Evolutionary conservation across 2,888 invertebrate species (phyloP), one percentile per base, ranked within the genome.

Genomic region (Scaptomyza cyrtandrae): DNA sequence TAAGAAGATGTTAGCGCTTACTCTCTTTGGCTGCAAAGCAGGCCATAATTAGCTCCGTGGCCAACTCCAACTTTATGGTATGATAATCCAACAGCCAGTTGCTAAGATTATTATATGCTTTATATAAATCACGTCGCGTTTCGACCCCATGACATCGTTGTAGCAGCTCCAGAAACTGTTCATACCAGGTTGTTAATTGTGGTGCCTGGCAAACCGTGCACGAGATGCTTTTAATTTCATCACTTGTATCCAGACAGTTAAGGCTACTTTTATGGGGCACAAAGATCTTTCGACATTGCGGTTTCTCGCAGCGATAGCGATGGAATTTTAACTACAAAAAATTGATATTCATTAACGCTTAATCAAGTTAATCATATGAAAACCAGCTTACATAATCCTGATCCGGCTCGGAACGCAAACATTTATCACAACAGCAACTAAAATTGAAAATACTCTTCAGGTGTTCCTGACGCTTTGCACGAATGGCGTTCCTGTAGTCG

Each of bases 401-500:
- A 62, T 91, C 88, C 0, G 75, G 70, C 10, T 70, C 14, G 1
- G 6, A 0, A 0, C 50, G 59, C 0, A 14, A 84, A 90, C 98
- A 98, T 35, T 95, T 94, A 6, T 91, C 86, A 90, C 98, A 98
- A 48, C 92, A 89, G 91, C 98, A 98, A 0, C 92, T 92, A 92
- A 98, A 98, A 90, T 94, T 94, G 92, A 98, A 98, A 84, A 96
- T 96, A 16, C 93, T 93, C 57, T 93, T 90, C 33, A 98, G 93
- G 6, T 93, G 92, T 16, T 93, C 91, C 66, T 95, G 94, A 1
- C 98, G 93, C 16, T 94, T 93, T 4, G 93, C 89, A 33, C 93
- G 93, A 0, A 93, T 90, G 93, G 95, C 94, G 61, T 95, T 93
- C 39, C 94, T 94, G 73, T 94, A 95, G 90, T 96, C 95, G 50